Conservation (phyloP, 2,113 vertebrate species). For the Eulacestoma nigropectus region DNA sequence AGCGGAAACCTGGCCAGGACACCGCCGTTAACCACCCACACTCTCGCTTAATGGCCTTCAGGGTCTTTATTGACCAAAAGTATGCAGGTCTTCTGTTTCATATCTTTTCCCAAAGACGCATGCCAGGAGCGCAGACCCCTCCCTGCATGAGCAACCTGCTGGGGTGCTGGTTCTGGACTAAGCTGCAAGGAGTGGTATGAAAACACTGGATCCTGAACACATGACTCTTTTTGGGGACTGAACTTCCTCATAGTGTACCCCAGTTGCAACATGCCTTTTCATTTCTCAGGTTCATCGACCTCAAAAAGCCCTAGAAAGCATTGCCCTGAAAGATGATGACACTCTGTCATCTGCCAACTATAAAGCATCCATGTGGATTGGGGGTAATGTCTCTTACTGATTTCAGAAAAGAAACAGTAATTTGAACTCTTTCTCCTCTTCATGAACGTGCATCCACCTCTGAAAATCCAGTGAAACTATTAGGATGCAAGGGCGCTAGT, state of each 20-base stretch:
- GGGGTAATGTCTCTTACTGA: background rate
- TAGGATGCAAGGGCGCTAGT: background rate
- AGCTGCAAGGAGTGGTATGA: background rate
- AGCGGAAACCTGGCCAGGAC: slow-evolving; percentile 38
- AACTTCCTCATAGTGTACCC: background rate
- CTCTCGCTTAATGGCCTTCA: background rate
- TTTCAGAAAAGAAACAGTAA: background rate
- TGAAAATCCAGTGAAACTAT: background rate
- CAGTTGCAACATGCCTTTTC: background rate
- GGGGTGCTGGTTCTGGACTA: background rate
- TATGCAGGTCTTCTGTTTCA: slow-evolving; percentile 38
- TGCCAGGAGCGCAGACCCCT: background rate
- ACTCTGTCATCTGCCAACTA: background rate
- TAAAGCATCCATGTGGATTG: background rate
- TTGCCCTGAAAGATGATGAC: background rate
- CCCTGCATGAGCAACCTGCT: background rate
- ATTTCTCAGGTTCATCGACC: background rate
- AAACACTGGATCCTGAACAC: background rate
- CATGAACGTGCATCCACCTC: background rate
- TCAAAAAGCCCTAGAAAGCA: background rate
- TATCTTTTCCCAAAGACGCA: background rate
- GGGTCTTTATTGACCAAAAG: slow-evolving; percentile 34
- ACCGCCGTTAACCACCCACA: slow-evolving; percentile 1
- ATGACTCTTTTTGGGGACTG: background rate
- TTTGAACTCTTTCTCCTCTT: background rate